These are phyloP conservation scores for Enteromius treurensis DNA, from an alignment of 2,797 vertebrate genomes.

Conservation along the genomic window DNA sequence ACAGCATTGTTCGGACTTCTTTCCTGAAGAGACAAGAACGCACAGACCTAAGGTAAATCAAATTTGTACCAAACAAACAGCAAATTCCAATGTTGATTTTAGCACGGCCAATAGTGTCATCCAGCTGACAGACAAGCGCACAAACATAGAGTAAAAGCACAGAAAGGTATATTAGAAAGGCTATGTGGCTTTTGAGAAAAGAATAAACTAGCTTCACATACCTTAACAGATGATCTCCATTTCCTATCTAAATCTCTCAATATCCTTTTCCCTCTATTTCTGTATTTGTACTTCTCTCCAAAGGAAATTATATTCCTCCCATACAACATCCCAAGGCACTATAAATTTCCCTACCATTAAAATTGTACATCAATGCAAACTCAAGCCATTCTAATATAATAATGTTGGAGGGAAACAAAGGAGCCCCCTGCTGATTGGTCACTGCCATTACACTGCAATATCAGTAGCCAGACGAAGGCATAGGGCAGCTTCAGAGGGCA, in stretches of 20 bases:
- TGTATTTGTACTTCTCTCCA: slow-evolving; percentile 32
- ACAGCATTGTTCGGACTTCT: slow-evolving; percentile 57
- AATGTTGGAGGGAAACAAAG: slow-evolving; percentile 2
- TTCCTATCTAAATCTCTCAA: slow-evolving; percentile 42
- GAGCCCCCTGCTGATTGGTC: slow-evolving; percentile 30
- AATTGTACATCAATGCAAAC: slow-evolving; percentile 17
- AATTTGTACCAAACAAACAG: slow-evolving; percentile 29
- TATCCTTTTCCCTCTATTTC: slow-evolving; percentile 5
- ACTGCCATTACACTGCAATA: slow-evolving; percentile 82
- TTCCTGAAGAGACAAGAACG: slow-evolving; percentile 34
- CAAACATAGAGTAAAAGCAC: background rate
- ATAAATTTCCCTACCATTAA: slow-evolving; percentile 11
- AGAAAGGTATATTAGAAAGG: background rate
- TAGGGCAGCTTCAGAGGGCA: slow-evolving; percentile 83
- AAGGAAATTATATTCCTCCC: slow-evolving; percentile 33
- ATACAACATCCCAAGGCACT: slow-evolving; percentile 17
- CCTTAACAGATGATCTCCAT: slow-evolving; percentile 31
- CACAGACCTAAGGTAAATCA: slow-evolving; percentile 38
- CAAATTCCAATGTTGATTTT: slow-evolving; percentile 27
- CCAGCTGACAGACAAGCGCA: slow-evolving; percentile 21
- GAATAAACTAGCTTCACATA: slow-evolving; percentile 28
- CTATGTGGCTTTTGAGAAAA: background rate
- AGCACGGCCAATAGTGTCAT: background rate
- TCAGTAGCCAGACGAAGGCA: slow-evolving; percentile 86
- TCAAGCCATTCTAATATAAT: slow-evolving; percentile 6